Evolutionary conservation across 2,113 vertebrate species (phyloP).

Genomic region (Sturnus vulgaris): DNA sequence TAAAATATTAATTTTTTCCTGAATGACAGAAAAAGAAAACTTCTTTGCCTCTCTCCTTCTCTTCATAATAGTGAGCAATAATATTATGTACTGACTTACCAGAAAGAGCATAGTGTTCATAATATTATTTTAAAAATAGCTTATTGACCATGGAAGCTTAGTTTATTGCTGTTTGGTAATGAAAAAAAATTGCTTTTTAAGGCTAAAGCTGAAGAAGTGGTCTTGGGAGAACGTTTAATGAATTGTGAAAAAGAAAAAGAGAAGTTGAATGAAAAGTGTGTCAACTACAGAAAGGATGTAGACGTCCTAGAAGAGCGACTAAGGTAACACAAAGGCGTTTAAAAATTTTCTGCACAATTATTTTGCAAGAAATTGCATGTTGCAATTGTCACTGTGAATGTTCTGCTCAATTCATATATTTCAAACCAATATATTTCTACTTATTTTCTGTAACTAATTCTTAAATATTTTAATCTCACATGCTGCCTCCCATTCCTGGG

Average conservation of each 20-base stretch:
- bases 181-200: slow-evolving; percentile 63
- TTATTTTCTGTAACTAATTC: background rate
- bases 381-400: background rate
- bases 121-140: background rate
- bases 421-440: background rate
- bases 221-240: slow-evolving; percentile 76
- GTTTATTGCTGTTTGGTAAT: background rate
- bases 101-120: background rate
- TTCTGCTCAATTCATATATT: rapidly evolving
- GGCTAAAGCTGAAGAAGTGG: slow-evolving; percentile 82
- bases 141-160: background rate
- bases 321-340: slow-evolving; percentile 67
- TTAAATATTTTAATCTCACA: background rate
- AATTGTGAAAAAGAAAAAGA: slow-evolving; percentile 82
- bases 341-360: background rate
- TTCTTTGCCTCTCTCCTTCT: background rate
- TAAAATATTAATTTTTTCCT: background rate
- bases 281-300: slow-evolving; percentile 74
- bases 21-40: background rate
- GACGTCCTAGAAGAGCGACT: slow-evolving; percentile 72
- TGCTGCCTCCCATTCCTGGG: background rate
- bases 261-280: slow-evolving; percentile 76
- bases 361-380: background rate
- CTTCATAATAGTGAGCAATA: background rate
- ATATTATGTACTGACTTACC: background rate